A percentile compares a stretch with the other conserved stretches of the same genome.
Conservation (phyloP, 2,797 vertebrate genomes). For the Rhynchonycteris naso region DNA sequence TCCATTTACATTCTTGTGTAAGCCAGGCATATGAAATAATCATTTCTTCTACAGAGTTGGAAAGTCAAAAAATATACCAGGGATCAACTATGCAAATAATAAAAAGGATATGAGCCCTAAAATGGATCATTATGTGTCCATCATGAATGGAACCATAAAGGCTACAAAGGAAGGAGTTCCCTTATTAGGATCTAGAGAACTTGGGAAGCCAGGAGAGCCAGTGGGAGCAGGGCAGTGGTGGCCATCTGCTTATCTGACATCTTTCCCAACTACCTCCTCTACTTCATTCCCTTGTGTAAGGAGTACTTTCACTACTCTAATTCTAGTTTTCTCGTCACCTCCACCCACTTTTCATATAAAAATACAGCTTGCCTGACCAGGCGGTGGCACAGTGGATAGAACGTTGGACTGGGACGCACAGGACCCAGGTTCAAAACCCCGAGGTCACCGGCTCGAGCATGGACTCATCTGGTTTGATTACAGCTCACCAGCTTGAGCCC, state of each 20-base stretch:
- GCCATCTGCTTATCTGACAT: rapidly evolving
- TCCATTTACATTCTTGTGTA: not conserved
- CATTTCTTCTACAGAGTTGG: not conserved
- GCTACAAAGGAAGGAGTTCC: not conserved
- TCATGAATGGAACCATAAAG: not conserved
- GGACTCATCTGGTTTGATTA: too few relatives aligned
- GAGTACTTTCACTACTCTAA: not conserved
- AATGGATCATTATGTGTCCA: not conserved
- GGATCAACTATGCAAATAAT: not conserved
- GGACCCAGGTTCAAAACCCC: too few relatives aligned
- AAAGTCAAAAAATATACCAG: not conserved
- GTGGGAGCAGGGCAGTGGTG: not conserved
- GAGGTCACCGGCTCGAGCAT: too few relatives aligned
- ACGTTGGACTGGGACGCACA: too few relatives aligned
- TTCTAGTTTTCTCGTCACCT: not conserved
- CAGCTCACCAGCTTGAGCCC: too few relatives aligned
- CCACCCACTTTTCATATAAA: conserved; percentile 18
- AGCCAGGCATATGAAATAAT: not conserved
- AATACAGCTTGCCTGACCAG: not conserved
- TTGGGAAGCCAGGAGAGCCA: not conserved
- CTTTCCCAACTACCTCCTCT: not conserved
- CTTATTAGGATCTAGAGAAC: not conserved
- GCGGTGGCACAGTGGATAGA: too few relatives aligned
- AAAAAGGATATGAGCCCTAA: not conserved
- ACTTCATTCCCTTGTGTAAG: not conserved